Conservation (phyloP, 2,888 invertebrate species). For the Unio pictorum region DNA sequence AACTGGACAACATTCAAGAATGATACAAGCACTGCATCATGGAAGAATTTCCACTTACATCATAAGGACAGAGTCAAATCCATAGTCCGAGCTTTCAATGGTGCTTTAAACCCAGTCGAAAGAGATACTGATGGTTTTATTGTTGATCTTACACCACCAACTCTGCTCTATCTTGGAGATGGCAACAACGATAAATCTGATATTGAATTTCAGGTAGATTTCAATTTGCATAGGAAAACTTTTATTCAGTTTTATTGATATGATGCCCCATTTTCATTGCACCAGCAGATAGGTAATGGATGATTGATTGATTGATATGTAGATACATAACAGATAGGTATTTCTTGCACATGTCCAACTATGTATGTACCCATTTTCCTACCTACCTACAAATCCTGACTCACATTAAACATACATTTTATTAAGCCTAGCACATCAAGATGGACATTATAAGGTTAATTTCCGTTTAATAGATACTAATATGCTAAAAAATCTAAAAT, state of each 20-base stretch:
- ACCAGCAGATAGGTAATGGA: not conserved
- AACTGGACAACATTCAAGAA: slow-evolving; percentile 35
- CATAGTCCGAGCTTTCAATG: slow-evolving; percentile 45
- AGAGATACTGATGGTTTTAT: slow-evolving; percentile 38
- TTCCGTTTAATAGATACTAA: too few species aligned
- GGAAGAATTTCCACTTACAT: slow-evolving; percentile 50
- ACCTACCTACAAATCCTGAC: too few species aligned
- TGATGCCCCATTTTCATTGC: not conserved
- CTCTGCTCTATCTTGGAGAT: slow-evolving; percentile 37
- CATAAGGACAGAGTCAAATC: slow-evolving; percentile 48
- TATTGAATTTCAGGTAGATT: slow-evolving; percentile 42
- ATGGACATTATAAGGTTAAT: too few species aligned
- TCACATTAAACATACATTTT: too few species aligned
- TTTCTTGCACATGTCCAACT: too few species aligned
- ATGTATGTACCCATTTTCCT: too few species aligned
- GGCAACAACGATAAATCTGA: slow-evolving; percentile 29
- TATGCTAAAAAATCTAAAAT: too few species aligned
- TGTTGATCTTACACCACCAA: slow-evolving; percentile 55
- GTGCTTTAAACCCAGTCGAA: slow-evolving; percentile 38
- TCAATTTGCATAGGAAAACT: not conserved
- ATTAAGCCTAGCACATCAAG: too few species aligned
- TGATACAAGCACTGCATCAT: slow-evolving; percentile 29
- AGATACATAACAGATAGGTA: too few species aligned
- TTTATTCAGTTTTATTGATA: too few species aligned
- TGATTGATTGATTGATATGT: too few species aligned